Base-by-base conservation (phyloP, 2,888 invertebrate genomes). In the Deroplatys truncata region DNA sequence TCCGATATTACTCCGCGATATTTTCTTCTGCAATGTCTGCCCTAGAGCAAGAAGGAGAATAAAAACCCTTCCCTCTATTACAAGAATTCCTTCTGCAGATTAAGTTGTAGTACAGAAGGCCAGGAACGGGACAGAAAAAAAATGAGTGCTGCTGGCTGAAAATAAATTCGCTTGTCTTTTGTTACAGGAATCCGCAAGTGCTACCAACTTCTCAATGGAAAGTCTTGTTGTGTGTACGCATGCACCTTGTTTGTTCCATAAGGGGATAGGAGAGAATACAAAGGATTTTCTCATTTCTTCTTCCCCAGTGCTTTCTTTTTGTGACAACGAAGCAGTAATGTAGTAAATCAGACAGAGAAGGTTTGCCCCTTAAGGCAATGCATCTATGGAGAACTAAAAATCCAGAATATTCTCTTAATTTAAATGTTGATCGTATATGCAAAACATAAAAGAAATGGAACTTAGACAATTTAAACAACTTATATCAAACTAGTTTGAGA, bases 71-170 rank as follows among this genome's bases (percentile, higher is more conserved):
- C 35, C 29, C 28, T 28, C 56, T 72, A 72, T 72, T 72, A 72
- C 35, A 83, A 87, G 87, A 87, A 82, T 82, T 31, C 86, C 82
- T 86, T 72, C 86, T 72, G 56, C 29, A 86, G 86, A 86, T 86
- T 56, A 86, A 43, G 29, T 29, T 72, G 56, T 72, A 25, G 56
- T 72, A 72, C 25, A 72, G 56, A 72, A 72, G 25, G 56, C 56
- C 56, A 72, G 25, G 56, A 72, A 72, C 56, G 25, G 16, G 56
- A 72, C 43, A 43, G 43, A 13, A 43, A 43, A 43, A 49, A 20
- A 16, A 20, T 2, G 16, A 72, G 20, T 20, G 56, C 56, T 72
- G 56, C 56, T 72, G 25, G 56, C 56, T 43, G 43, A 43, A 43
- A 43, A 43, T 43, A 43, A 43, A 43, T 43, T 43, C 43, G 43